Base-by-base conservation (phyloP, 1,140 invertebrate species). In the Drosophila athabasca region DNA sequence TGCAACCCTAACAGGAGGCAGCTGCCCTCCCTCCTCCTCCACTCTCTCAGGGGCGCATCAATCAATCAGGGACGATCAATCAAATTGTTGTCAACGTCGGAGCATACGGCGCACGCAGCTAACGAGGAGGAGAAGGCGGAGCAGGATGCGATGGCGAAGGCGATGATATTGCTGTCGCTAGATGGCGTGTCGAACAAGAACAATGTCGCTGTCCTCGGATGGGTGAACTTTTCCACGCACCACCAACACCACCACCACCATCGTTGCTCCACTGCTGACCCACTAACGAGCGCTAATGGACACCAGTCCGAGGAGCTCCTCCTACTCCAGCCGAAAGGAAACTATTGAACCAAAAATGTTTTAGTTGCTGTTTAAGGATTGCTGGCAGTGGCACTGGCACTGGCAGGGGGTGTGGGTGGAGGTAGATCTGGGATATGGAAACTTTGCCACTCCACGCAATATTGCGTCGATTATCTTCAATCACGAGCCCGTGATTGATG, bases 1-100 rank as follows among this genome's bases (percentile, higher is more conserved):
- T 2, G 8, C 29, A 31, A 1, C 29, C 15, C 22, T 9, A 9
- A 44, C 17, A 49, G 2, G 11, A 1, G 13, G 31, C 48, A 15
- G 1, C 19, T 24, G 0, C 31, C 31, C 0, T 5, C 22, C 8
- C 15, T 26, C 31, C 11, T 2, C 35, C n/a, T 49, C 1, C 29
- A 35, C 13, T n/a, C 44, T 35, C 43, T 26, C 17, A 19, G 48
- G 43, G 41, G 13, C 52, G 52, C 76, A 88, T 83, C 83, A 78
- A 88, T 88, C 83, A 88, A 88, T 88, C 79, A 88, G 67, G 82
- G 64, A 66, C 76, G 79, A 88, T 88, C 83, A 88, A 88, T 88
- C 83, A 88, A 88, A 76, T 60, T 70, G 79, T 73, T 88, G 83
- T 88, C 83, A 88, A 79, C 78, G 70, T 45, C 29, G 66, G 31